Evolutionary conservation across 2,888 invertebrate species (phyloP).

Genomic region (Parapristionchus giblindavisi): DNA sequence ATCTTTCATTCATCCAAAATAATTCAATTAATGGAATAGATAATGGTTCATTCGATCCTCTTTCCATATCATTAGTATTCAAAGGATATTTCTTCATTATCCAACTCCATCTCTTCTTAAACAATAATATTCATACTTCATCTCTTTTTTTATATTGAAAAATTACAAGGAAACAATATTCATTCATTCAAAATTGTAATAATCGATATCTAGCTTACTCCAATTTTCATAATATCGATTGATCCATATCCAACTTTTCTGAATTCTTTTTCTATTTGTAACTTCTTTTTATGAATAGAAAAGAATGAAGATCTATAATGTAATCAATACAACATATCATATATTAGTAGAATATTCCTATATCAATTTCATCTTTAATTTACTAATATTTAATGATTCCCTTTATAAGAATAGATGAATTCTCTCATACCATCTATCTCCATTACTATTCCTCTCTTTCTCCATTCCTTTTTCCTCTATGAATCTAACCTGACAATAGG

Average conservation of each 20-base stretch:
- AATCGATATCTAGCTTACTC: conserved; percentile 8
- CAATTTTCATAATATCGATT: background rate
- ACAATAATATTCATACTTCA: background rate
- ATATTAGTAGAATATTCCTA: no score
- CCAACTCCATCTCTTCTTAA: conserved; percentile 30
- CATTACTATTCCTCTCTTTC: no score
- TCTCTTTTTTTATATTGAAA: background rate
- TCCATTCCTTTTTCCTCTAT: no score
- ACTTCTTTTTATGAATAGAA: background rate
- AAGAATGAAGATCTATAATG: background rate
- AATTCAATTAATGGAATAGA: background rate
- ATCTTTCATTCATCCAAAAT: conserved; percentile 1
- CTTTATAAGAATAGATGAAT: no score
- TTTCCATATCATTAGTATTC: background rate
- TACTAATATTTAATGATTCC: no score
- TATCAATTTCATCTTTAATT: no score
- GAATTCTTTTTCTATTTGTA: background rate
- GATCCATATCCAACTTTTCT: conserved; percentile 5
- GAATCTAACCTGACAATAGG: conserved; percentile 11
- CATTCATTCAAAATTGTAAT: background rate
- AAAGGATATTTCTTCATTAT: background rate
- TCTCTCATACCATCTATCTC: no score
- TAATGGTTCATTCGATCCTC: background rate
- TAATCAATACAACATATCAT: no score
- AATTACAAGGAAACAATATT: background rate